These are phyloP conservation scores for Leptinotarsa texana DNA, from an alignment of 1,140 invertebrate genomes.

Conservation along the genomic window DNA sequence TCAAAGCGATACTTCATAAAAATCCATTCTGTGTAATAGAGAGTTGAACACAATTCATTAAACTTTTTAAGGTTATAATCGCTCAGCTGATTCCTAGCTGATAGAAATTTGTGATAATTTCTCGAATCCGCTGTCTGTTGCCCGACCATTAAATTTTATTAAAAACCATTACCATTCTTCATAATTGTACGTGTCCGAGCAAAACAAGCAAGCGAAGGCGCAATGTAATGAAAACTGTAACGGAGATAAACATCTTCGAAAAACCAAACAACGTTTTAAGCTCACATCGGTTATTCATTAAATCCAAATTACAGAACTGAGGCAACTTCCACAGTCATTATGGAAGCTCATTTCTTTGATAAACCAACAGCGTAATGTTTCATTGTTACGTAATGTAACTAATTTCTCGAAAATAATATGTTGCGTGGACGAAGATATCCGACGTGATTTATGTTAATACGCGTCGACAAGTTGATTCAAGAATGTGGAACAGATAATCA, in stretches of 20 bases:
- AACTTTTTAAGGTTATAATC: background rate
- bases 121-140: background rate
- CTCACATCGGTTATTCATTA: background rate
- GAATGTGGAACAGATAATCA: too few relatives aligned
- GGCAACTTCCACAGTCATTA: conserved; percentile 9
- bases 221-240: conserved; percentile 6
- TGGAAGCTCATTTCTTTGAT: conserved; percentile 4
- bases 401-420: conserved; percentile 4
- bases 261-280: conserved; percentile 3
- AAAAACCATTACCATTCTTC: conserved; percentile 3
- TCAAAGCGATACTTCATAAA: too few relatives aligned
- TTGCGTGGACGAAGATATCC: background rate
- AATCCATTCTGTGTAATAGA: too few relatives aligned
- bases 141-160: conserved; percentile 6
- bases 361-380: background rate
- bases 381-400: conserved; percentile 3
- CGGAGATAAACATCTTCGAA: background rate
- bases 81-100: conserved; percentile 4
- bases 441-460: background rate
- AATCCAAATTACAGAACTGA: conserved; percentile 19
- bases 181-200: conserved; percentile 5
- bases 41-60: background rate
- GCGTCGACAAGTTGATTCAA: too few relatives aligned
- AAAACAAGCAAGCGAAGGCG: background rate
- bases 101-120: conserved; percentile 4